Evolutionary conservation across 2,888 invertebrate genomes (phyloP).

Genomic region (Germaria angustata): DNA sequence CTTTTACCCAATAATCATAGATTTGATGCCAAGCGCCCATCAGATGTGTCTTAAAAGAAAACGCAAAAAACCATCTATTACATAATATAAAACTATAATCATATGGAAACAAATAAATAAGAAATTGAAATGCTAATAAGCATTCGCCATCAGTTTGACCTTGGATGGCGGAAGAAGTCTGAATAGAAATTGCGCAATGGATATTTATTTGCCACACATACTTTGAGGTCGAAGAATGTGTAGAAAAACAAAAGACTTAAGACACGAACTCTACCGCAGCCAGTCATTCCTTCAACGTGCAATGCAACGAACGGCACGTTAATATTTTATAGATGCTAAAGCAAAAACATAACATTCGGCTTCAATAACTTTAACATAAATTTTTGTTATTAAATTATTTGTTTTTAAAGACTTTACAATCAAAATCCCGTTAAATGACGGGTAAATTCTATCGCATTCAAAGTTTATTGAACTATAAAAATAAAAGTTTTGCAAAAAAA

Average conservation of each 20-base stretch:
- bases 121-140: not conserved
- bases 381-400: too few relatives aligned
- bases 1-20: too few relatives aligned
- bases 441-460: not conserved
- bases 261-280: conserved; percentile 27
- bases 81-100: too few relatives aligned
- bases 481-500: not conserved
- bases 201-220: not conserved
- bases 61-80: too few relatives aligned
- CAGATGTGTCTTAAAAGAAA: too few relatives aligned
- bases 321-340: too few relatives aligned
- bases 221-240: not conserved
- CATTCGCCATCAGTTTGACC: conserved; percentile 42
- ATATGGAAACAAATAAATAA: conserved; percentile 13
- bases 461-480: conserved; percentile 36
- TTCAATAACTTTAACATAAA: too few relatives aligned
- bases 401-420: not conserved
- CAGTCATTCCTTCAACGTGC: not conserved
- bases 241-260: conserved; percentile 58
- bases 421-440: not conserved
- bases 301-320: not conserved
- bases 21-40: too few relatives aligned
- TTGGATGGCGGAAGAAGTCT: conserved; percentile 57
- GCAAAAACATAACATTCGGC: too few relatives aligned
- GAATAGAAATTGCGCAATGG: conserved; percentile 28